Evolutionary conservation across 2,113 vertebrate species (phyloP).

Genomic region (Myotis lucifugus): DNA sequence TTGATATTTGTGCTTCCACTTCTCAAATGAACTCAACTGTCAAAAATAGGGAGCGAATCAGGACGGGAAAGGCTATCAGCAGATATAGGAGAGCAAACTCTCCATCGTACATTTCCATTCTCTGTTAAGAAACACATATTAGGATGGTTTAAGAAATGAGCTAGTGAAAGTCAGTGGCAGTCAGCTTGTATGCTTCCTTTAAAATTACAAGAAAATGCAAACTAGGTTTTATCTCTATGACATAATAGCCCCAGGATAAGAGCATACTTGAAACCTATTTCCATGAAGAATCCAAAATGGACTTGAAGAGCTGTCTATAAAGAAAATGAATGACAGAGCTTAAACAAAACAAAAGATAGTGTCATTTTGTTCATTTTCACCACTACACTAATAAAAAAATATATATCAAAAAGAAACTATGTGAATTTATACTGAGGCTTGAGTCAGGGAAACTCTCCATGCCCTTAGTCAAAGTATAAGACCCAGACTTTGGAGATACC

Average conservation of each 20-base stretch:
- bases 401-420: background rate
- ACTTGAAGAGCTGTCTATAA: background rate
- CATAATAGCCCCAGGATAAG: background rate
- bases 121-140: background rate
- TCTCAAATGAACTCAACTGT: constrained; percentile 6
- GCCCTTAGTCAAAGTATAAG: background rate
- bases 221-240: background rate
- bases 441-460: background rate
- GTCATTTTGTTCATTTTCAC: background rate
- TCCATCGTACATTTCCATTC: background rate
- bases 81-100: background rate
- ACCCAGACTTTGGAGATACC: background rate
- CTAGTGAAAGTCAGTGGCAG: background rate
- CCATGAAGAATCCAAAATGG: background rate
- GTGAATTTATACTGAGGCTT: background rate
- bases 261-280: background rate
- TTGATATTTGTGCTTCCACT: constrained; percentile 26
- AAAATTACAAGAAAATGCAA: background rate
- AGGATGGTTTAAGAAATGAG: background rate
- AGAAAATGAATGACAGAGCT: background rate
- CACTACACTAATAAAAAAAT: background rate
- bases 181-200: background rate
- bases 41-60: background rate
- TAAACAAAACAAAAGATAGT: background rate
- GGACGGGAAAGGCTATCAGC: background rate